Conservation (phyloP, 1,140 invertebrate species). For the Solenopsis fugax region DNA sequence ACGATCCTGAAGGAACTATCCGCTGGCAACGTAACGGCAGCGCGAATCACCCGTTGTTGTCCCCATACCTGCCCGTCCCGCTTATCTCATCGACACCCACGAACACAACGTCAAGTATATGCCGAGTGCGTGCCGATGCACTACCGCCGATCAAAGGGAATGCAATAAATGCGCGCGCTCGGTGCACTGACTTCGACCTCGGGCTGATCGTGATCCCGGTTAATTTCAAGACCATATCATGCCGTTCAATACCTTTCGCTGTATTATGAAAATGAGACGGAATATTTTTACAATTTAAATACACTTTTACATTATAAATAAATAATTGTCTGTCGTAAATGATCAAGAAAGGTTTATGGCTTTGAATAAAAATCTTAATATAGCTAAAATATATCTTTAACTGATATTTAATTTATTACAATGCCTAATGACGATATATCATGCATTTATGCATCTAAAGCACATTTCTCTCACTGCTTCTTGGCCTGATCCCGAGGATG, state of each 20-base stretch:
- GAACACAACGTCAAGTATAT: constrained; percentile 9
- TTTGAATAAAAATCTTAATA: not conserved
- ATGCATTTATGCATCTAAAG: not conserved
- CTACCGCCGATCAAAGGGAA: constrained; percentile 34
- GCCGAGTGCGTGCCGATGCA: constrained; percentile 49
- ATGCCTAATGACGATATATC: not conserved
- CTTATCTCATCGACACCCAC: constrained; percentile 69
- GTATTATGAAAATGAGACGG: not conserved
- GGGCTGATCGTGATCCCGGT: not conserved
- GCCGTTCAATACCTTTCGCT: not conserved
- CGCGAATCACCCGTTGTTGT: constrained; percentile 52
- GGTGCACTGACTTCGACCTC: constrained; percentile 3
- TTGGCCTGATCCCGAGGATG: not conserved
- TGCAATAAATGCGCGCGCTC: constrained; percentile 22
- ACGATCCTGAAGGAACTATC: constrained; percentile 52
- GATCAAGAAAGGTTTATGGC: not conserved
- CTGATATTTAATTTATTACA: not conserved
- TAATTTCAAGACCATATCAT: not conserved
- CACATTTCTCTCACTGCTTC: not conserved
- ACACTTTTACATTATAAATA: not conserved
- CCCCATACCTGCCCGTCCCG: constrained; percentile 20
- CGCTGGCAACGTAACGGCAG: constrained; percentile 10
- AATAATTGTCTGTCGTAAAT: not conserved
- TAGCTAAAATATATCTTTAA: not conserved
- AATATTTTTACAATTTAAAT: not conserved